Percentiles rank a stretch among this genome's conserved stretches.
Evolutionary conservation across 2,113 vertebrate species (phyloP).

Genomic region (Mirza zaza): DNA sequence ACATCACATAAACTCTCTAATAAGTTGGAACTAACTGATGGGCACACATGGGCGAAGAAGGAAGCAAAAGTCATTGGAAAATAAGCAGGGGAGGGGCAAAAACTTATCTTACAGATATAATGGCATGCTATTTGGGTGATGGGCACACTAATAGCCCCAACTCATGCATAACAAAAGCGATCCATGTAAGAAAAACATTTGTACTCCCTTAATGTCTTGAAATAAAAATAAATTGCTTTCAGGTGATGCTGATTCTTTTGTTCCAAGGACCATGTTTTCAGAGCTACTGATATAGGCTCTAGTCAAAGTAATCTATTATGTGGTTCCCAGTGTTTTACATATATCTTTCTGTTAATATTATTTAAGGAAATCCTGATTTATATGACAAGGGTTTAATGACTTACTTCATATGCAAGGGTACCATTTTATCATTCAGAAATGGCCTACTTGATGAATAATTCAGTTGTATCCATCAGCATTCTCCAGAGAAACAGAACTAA

Average conservation of each 20-base stretch:
- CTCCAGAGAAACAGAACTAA: background rate
- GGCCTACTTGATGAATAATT: background rate
- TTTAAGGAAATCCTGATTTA: background rate
- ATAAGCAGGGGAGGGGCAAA: too few relatives aligned
- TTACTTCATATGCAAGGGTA: background rate
- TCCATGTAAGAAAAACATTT: too few relatives aligned
- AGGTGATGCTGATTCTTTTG: background rate
- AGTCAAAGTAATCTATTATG: background rate
- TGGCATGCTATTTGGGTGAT: too few relatives aligned
- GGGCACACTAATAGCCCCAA: too few relatives aligned
- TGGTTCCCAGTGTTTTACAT: background rate
- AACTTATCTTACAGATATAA: too few relatives aligned
- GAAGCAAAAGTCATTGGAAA: too few relatives aligned
- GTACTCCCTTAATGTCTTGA: too few relatives aligned
- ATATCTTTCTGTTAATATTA: background rate
- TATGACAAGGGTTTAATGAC: background rate
- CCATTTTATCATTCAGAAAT: background rate
- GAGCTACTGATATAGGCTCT: background rate
- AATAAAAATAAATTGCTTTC: too few relatives aligned
- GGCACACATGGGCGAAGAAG: too few relatives aligned
- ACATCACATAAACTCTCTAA: too few relatives aligned
- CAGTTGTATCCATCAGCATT: background rate
- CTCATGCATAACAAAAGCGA: too few relatives aligned
- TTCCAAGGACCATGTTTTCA: background rate
- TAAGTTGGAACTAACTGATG: too few relatives aligned